These are phyloP conservation scores for Druon quercuslanigerum DNA, from an alignment of 1,140 invertebrate genomes.

Conservation along the genomic window DNA sequence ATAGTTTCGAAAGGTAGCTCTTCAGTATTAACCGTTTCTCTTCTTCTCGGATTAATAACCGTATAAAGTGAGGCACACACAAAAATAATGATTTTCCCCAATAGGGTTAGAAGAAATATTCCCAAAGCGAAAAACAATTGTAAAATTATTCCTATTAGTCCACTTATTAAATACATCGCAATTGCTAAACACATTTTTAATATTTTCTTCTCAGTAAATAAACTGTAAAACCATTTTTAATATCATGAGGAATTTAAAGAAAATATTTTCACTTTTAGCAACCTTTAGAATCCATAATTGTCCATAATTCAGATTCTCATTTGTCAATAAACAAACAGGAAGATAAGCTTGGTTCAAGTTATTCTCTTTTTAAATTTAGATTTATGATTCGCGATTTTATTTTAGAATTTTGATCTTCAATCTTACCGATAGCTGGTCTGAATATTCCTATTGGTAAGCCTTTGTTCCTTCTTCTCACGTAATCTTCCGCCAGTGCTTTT, in stretches of 20 bases:
- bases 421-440: constrained; percentile 80
- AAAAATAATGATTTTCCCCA: constrained; percentile 60
- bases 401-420: no score
- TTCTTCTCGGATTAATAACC: constrained; percentile 43
- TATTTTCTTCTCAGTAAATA: neutral
- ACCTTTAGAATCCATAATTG: no score
- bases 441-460: constrained; percentile 82
- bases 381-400: neutral
- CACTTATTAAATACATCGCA: constrained; percentile 62
- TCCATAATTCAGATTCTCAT: no score
- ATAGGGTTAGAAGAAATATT: constrained; percentile 56
- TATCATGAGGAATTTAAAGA: no score
- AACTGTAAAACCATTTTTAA: neutral
- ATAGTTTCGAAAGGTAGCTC: constrained; percentile 53
- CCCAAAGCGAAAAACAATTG: constrained; percentile 54
- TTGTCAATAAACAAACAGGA: constrained; percentile 17
- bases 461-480: constrained; percentile 76
- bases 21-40: constrained; percentile 14
- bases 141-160: constrained; percentile 53
- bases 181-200: constrained; percentile 67
- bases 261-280: no score
- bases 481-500: constrained; percentile 83
- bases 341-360: no score
- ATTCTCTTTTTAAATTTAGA: neutral
- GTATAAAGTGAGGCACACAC: constrained; percentile 58